Base-by-base conservation (phyloP, 1,140 invertebrate genomes). In the Temnothorax nylanderi region DNA sequence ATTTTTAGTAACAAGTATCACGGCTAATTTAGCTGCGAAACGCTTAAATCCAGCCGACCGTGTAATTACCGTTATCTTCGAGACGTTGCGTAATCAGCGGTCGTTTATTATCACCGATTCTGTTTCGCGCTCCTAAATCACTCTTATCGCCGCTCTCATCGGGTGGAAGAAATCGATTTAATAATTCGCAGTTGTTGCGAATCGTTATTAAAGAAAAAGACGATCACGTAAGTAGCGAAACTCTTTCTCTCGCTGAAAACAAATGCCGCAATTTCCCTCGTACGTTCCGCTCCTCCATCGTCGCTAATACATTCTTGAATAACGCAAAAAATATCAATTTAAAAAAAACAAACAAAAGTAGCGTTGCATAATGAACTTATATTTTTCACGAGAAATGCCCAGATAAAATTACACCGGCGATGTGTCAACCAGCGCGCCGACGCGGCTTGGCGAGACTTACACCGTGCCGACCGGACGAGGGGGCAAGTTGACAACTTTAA, bases 401-500 rank as follows among this genome's bases (percentile, higher is more conserved):
- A 13, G 54, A 0, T 60, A 58, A 82, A 82, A 82, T 82, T 72
- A 82, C 67, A 51, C 11, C 47, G 58, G 44, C 54, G 18, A 56
- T 80, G 44, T 84, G 69, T 84, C 49, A 26, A 60, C 6, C 80
- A 11, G 37, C 67, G 60, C 60, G 13, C 26, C 51, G 69, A 75
- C 51, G 54, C 44, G 37, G 69, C 58, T 21, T 8, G 75, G 58
- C 56, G 88, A 89, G 76, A 89, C 87, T 89, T 58, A 74, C 51
- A 62, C 34, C 37, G 21, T 26, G 37, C 54, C 32, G 47, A 10
- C n/a, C 26, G 67, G 78, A 82, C 44, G 84, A 76, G 75, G 51
- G 65, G 56, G 67, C 74, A 74, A 62, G 58, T 78, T 87, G 87
- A 90, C 89, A 89, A 93, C 87, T 92, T 92, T 90, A 75, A 92